Conservation (phyloP, 2,888 invertebrate genomes). For the Drosophila algonquin region DNA sequence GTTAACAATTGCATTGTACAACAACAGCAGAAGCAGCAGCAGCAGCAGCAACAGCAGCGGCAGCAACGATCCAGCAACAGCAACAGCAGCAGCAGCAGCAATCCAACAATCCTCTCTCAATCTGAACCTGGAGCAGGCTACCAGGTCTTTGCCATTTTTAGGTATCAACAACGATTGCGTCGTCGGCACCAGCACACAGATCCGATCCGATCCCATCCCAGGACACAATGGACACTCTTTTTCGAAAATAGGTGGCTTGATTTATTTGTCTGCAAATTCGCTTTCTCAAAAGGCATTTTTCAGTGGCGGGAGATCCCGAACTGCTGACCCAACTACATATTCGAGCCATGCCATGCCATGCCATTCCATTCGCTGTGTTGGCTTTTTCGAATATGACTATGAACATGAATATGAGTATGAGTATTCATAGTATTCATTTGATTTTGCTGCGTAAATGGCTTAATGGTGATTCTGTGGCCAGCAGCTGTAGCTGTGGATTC, state of each 20-base stretch:
- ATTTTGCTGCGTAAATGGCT: neutral
- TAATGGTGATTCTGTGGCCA: too few relatives aligned
- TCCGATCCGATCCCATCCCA: constrained; percentile 38
- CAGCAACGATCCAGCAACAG: constrained; percentile 32
- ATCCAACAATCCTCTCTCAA: constrained; percentile 65
- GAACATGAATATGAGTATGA: neutral
- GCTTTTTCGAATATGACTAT: constrained; percentile 63
- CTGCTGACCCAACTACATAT: constrained; percentile 62
- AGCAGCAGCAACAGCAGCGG: constrained; percentile 39
- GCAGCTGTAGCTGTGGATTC: neutral
- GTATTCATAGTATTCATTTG: neutral
- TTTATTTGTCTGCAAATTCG: constrained; percentile 81
- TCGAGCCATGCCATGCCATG: constrained; percentile 50
- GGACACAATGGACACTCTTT: constrained; percentile 73
- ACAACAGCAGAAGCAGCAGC: constrained; percentile 52
- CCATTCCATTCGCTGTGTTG: too few relatives aligned
- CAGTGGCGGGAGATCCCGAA: constrained; percentile 43
- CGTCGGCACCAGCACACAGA: constrained; percentile 67
- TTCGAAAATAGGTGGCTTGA: constrained; percentile 79
- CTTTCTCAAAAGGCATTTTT: constrained; percentile 77
- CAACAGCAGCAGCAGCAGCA: constrained; percentile 9
- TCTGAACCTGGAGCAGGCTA: constrained; percentile 48
- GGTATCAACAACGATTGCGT: constrained; percentile 53
- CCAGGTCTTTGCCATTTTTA: constrained; percentile 66
- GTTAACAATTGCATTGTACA: constrained; percentile 81